Conservation (phyloP, 1,140 invertebrate genomes). For the Leptinotarsa undecemlineata region DNA sequence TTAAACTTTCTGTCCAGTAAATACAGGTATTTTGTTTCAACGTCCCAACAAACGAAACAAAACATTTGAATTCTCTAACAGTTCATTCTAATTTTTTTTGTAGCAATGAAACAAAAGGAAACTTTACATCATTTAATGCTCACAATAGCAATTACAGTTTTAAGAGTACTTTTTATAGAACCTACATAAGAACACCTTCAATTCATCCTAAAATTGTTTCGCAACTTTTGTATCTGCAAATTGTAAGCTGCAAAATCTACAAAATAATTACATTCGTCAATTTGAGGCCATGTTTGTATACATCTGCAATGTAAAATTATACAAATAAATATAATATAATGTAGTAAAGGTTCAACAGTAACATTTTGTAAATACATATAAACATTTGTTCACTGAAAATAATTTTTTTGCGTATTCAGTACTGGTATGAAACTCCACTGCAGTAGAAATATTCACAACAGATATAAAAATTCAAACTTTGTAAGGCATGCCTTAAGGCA, state of each 20-base stretch:
- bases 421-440: slow-evolving; percentile 36
- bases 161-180: slow-evolving; percentile 18
- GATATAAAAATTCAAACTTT: slow-evolving; percentile 47
- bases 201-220: slow-evolving; percentile 27
- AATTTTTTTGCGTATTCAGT: slow-evolving; percentile 35
- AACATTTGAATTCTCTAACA: too few relatives aligned
- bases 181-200: slow-evolving; percentile 31
- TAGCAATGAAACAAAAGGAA: not conserved
- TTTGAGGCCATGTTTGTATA: slow-evolving; percentile 35
- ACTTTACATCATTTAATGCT: slow-evolving; percentile 50
- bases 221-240: slow-evolving; percentile 28
- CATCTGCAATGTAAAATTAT: slow-evolving; percentile 37
- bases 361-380: slow-evolving; percentile 47
- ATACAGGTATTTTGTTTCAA: too few relatives aligned
- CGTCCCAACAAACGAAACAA: too few relatives aligned
- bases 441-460: slow-evolving; percentile 42
- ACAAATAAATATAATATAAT: slow-evolving; percentile 40
- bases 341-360: slow-evolving; percentile 44
- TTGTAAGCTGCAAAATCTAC: slow-evolving; percentile 30
- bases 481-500: slow-evolving; percentile 51
- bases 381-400: slow-evolving; percentile 41
- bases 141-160: slow-evolving; percentile 52
- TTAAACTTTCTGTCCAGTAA: too few relatives aligned
- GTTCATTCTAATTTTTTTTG: too few relatives aligned
- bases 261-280: slow-evolving; percentile 20